Evolutionary conservation across 2,797 vertebrate species (phyloP).

Genomic region (Neostethus bicornis): DNA sequence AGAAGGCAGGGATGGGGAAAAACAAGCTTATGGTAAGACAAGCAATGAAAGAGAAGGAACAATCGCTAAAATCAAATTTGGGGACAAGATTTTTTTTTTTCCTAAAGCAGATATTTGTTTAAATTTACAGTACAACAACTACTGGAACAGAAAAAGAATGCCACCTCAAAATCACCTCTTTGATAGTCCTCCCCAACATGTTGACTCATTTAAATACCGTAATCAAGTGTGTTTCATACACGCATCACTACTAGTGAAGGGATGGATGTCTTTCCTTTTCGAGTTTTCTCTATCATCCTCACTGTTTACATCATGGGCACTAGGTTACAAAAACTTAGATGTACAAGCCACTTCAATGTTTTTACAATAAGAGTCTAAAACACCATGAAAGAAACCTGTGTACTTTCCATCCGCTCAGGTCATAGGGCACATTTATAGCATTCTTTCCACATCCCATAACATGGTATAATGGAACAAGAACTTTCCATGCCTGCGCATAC

Average conservation of each 20-base stretch:
- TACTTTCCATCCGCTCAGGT: slow-evolving; percentile 56
- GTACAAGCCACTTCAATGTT: slow-evolving; percentile 39
- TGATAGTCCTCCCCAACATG: slow-evolving; percentile 53
- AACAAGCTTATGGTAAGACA: slow-evolving; percentile 48
- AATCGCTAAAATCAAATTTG: slow-evolving; percentile 50
- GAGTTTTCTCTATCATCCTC: slow-evolving; percentile 29
- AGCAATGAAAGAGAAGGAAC: slow-evolving; percentile 44
- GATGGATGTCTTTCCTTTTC: slow-evolving; percentile 63
- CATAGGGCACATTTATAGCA: slow-evolving; percentile 52
- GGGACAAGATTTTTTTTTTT: slow-evolving; percentile 17
- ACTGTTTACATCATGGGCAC: slow-evolving; percentile 25
- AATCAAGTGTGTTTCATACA: slow-evolving; percentile 52
- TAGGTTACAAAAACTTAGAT: slow-evolving; percentile 27
- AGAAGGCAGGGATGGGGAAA: slow-evolving; percentile 62
- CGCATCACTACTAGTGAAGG: slow-evolving; percentile 43
- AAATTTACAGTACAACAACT: slow-evolving; percentile 34
- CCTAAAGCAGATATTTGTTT: neutral
- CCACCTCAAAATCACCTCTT: slow-evolving; percentile 37
- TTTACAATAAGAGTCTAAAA: slow-evolving; percentile 26
- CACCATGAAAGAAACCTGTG: slow-evolving; percentile 40
- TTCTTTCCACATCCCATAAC: slow-evolving; percentile 68
- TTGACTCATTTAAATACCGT: slow-evolving; percentile 61
- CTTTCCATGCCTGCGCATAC: slow-evolving; percentile 77
- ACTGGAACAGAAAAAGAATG: slow-evolving; percentile 36
- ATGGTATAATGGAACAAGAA: slow-evolving; percentile 53